Evolutionary conservation across 2,113 vertebrate genomes (phyloP).

Genomic region (Heterotilapia buettikoferi): DNA sequence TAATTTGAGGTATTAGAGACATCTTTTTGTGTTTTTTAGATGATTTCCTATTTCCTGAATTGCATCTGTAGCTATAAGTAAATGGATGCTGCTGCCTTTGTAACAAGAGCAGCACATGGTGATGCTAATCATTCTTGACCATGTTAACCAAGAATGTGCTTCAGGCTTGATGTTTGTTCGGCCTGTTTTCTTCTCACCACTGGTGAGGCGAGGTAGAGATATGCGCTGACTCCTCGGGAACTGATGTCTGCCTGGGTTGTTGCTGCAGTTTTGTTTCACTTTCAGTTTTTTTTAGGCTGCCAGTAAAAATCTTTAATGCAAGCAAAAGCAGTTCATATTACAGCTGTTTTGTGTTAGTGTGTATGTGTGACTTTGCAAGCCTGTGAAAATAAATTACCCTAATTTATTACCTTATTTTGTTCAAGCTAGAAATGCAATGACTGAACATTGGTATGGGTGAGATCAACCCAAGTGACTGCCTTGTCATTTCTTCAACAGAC

Average conservation of each 20-base stretch:
- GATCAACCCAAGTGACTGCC: neutral
- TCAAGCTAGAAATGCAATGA: neutral
- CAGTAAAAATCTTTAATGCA: neutral
- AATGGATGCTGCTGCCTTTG: neutral
- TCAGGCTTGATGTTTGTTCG: neutral
- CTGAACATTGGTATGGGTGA: neutral
- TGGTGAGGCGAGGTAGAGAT: neutral
- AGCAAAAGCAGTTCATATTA: neutral
- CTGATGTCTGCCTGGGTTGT: neutral
- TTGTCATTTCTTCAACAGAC: neutral
- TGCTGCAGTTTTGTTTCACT: neutral
- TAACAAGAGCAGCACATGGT: neutral
- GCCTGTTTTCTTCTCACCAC: neutral
- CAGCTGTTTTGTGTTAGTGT: neutral
- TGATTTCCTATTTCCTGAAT: neutral
- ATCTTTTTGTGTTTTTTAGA: neutral
- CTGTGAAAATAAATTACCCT: rapidly evolving
- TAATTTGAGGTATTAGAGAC: neutral
- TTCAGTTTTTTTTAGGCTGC: neutral
- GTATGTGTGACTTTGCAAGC: neutral
- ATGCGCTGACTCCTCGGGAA: neutral
- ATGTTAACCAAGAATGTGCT: neutral
- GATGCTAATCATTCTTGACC: conserved; percentile 33
- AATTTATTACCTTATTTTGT: neutral
- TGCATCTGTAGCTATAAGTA: neutral